These are phyloP conservation scores for Catharus fuscescens DNA, from an alignment of 2,113 vertebrate species.

Conservation along the genomic window DNA sequence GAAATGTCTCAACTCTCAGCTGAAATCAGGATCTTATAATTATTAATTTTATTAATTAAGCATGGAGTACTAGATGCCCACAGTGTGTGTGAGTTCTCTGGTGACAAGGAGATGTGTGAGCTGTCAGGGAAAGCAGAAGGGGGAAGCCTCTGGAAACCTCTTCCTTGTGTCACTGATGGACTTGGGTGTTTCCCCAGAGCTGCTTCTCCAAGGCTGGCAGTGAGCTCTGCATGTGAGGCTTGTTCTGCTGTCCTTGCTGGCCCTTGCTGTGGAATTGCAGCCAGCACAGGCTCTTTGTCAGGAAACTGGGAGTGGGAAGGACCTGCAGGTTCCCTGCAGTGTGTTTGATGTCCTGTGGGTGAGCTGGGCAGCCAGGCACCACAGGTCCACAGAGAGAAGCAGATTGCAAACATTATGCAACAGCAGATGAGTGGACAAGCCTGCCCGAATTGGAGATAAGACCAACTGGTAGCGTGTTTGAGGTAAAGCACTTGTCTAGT, in stretches of 20 bases:
- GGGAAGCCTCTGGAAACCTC: not conserved
- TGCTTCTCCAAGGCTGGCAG: not conserved
- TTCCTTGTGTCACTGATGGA: not conserved
- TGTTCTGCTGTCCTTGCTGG: not conserved
- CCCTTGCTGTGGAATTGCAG: not conserved
- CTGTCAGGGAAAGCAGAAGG: not conserved
- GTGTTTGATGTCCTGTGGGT: not conserved
- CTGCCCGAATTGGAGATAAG: not conserved
- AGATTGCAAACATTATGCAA: not conserved
- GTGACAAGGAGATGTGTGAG: not conserved
- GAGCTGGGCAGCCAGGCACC: not conserved
- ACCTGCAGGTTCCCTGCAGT: not conserved
- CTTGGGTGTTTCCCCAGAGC: not conserved
- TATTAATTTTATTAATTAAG: not conserved
- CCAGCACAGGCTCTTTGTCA: not conserved
- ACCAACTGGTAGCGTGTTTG: not conserved
- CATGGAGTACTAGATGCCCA: not conserved
- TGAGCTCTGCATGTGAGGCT: not conserved
- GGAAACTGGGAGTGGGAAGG: not conserved
- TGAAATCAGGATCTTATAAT: not conserved
- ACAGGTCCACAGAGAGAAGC: not conserved
- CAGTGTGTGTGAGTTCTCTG: not conserved
- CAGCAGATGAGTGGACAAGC: not conserved
- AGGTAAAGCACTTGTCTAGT: not conserved
- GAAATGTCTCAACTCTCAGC: not conserved